A percentile compares a stretch with the other conserved stretches of the same genome.
phyloP scores from a whole-genome alignment of 2,888 invertebrate species.

The Odontomyia ornata region DNA sequence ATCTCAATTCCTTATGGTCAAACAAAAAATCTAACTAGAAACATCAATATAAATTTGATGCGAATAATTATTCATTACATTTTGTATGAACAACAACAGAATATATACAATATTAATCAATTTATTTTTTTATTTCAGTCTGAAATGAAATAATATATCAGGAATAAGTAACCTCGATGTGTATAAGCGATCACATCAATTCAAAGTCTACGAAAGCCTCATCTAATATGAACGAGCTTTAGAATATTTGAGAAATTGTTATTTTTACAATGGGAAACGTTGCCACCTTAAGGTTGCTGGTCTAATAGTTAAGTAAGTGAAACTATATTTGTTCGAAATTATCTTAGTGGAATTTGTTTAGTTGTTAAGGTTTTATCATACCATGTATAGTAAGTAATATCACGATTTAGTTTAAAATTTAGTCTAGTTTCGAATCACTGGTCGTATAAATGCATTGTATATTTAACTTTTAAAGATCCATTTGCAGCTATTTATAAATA shows the following conservation, averaged over 20 bases:
- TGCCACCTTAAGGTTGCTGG: slow-evolving; percentile 18
- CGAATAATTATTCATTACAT: too few relatives aligned
- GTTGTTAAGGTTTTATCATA: background rate
- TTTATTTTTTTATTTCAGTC: too few relatives aligned
- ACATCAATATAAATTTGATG: too few relatives aligned
- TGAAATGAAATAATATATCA: too few relatives aligned
- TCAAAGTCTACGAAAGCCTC: too few relatives aligned
- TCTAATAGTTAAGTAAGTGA: background rate
- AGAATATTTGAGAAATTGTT: background rate
- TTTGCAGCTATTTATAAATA: background rate
- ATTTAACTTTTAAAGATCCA: background rate
- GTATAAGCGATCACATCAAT: too few relatives aligned
- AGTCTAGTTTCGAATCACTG: background rate
- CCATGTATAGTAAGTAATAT: background rate
- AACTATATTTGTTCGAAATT: background rate
- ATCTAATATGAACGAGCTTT: too few relatives aligned
- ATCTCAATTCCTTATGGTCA: too few relatives aligned
- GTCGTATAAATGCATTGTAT: background rate
- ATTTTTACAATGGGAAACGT: background rate
- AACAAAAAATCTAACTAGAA: too few relatives aligned
- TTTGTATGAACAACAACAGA: too few relatives aligned
- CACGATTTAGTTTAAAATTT: background rate
- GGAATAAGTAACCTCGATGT: too few relatives aligned
- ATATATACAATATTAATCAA: too few relatives aligned
- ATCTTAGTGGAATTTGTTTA: slow-evolving; percentile 1